Evolutionary conservation across 2,113 vertebrate species (phyloP), one percentile per base, ranked within the genome.

Genomic region (Stercorarius parasiticus): DNA sequence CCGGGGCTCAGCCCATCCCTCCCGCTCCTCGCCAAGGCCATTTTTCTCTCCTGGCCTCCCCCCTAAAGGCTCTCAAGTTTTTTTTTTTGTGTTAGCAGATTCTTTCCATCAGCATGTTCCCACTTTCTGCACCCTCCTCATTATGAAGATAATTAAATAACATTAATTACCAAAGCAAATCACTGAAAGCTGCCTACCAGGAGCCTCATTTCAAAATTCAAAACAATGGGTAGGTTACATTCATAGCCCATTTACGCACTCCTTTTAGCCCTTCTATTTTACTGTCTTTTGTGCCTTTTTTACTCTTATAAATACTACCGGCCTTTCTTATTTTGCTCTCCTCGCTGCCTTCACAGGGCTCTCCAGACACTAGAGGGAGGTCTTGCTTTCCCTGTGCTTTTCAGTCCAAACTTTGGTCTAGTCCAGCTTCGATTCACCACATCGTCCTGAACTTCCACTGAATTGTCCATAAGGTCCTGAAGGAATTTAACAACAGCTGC

Each of bases 351-450:
- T 47, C 59, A 56, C 64, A 53, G 42, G 59, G 67, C 40, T 82
- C 38, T 86, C 29, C 53, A 71, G 65, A 84, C 95, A 82, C 82
- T 86, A 97, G 94, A 77, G 91, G 90, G 82, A 55, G 73, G 61
- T 42, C 40, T 93, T 93, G 82, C 69, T 86, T 92, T 76, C 81
- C 42, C 29, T 38, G n/a, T 58, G 30, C n/a, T 77, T 62, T 56
- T 77, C 66, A 27, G 40, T 22, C 59, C 42, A 1, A 30, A 49
- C 17, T 58, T 49, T 2, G 1, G 23, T 40, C 55, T 42, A 25
- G 53, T 32, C 73, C 20, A 49, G 49, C 50, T 89, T 62, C 76
- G 42, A 6, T 21, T 61, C 61, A 34, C 23, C 18, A 7, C 40
- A 25, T 11, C 1, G 0, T 64, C 32, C 52, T 49, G 32, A 69